phyloP scores from a whole-genome alignment of 1,140 invertebrate species.

The Thaumetopoea pityocampa region DNA sequence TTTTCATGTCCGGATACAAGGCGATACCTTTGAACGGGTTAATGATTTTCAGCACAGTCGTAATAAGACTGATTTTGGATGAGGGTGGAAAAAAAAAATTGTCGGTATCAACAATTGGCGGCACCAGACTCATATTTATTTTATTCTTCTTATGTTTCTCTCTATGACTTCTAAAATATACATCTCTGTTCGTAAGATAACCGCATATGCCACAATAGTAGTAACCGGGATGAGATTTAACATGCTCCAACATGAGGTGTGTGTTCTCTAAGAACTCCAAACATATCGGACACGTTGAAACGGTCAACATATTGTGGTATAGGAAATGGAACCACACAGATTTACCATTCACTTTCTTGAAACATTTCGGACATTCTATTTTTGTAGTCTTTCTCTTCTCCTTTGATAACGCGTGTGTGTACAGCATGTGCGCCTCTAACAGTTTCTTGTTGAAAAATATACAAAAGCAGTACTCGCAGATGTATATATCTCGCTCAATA shows the following conservation, averaged over 20 bases:
- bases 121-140: background rate
- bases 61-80: no score
- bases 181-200: constrained; percentile 22
- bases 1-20: constrained; percentile 16
- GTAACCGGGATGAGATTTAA: constrained; percentile 20
- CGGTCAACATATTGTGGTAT: constrained; percentile 26
- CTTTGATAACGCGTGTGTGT: constrained; percentile 2
- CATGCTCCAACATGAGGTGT: constrained; percentile 21
- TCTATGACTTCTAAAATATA: constrained; percentile 25
- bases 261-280: constrained; percentile 23
- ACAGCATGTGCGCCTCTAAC: constrained; percentile 31
- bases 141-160: constrained; percentile 17
- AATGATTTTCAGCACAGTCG: no score
- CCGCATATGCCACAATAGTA: constrained; percentile 29
- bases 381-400: background rate
- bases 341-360: background rate
- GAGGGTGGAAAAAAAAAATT: no score
- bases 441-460: constrained; percentile 52
- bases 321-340: constrained; percentile 32
- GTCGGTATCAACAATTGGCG: no score
- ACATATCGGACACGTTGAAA: constrained; percentile 40
- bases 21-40: constrained; percentile 15
- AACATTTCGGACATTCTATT: constrained; percentile 35
- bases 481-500: constrained; percentile 47
- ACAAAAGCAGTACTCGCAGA: constrained; percentile 35